These are phyloP conservation scores for Pseudonaja textilis DNA, from an alignment of 2,113 vertebrate species.

Conservation along the genomic window DNA sequence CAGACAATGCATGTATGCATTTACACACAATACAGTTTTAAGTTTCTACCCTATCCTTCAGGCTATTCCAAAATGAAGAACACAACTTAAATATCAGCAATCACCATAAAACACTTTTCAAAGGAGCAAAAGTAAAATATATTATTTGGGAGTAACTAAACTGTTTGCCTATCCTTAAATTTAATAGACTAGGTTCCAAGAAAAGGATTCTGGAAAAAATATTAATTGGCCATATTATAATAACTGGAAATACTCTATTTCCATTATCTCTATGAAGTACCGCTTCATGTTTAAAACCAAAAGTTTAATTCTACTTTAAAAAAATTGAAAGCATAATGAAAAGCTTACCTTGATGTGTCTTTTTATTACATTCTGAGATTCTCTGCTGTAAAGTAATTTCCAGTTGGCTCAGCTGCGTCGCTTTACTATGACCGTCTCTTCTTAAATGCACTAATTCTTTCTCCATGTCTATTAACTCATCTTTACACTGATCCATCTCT, in stretches of 20 bases:
- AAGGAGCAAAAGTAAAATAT: not conserved
- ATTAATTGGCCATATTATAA: not conserved
- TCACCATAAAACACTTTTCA: not conserved
- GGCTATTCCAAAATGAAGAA: not conserved
- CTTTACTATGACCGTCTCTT: conserved; percentile 79
- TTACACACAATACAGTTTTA: not conserved
- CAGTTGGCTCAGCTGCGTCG: conserved; percentile 79
- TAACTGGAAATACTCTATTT: not conserved
- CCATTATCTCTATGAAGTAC: not conserved
- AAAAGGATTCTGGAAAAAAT: not conserved
- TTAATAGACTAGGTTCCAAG: not conserved
- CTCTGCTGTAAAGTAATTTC: conserved; percentile 83
- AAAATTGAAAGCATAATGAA: conserved; percentile 6
- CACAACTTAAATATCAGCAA: not conserved
- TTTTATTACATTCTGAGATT: conserved; percentile 80
- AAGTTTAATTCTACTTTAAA: not conserved
- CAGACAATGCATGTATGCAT: not conserved
- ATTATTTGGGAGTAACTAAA: not conserved
- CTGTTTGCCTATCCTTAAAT: not conserved
- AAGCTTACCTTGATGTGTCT: conserved; percentile 70
- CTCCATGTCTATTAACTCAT: conserved; percentile 75
- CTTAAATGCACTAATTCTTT: conserved; percentile 75
- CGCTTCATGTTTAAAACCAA: not conserved
- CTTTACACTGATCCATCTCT: conserved; percentile 75
- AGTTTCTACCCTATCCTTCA: not conserved